Evolutionary conservation across 2,797 vertebrate species (phyloP).

Genomic region (Rhincodon typus): DNA sequence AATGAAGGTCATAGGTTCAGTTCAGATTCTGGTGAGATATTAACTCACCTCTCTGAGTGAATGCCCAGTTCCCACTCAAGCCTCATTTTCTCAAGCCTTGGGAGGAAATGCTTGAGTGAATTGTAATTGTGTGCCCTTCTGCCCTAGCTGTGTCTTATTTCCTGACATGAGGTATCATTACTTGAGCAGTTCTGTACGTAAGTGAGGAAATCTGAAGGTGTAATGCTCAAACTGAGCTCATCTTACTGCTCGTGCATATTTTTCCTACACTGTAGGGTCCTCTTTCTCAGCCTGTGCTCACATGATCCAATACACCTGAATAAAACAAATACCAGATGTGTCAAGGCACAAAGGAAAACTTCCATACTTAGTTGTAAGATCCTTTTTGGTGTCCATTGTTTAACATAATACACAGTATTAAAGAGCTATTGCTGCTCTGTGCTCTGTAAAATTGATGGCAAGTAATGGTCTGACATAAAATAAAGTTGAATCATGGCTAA

Average conservation of each 20-base stretch:
- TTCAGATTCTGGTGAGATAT: slow-evolving; percentile 38
- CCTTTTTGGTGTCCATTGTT: background rate
- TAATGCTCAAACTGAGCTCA: background rate
- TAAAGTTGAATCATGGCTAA: background rate
- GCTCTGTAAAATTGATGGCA: background rate
- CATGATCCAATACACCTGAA: background rate
- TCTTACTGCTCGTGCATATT: background rate
- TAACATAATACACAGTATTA: background rate
- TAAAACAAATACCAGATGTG: background rate
- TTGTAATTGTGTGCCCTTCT: slow-evolving; percentile 57
- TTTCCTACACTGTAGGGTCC: background rate
- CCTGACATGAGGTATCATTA: slow-evolving; percentile 41
- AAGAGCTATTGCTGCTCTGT: too few species aligned
- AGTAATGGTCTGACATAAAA: background rate
- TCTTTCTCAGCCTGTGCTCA: background rate
- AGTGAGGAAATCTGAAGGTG: background rate
- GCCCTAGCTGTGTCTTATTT: slow-evolving; percentile 53
- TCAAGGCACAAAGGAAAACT: background rate
- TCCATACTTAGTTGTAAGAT: background rate
- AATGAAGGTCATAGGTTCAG: background rate
- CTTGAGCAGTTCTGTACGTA: background rate
- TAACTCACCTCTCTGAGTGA: slow-evolving; percentile 46
- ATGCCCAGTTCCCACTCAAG: slow-evolving; percentile 49
- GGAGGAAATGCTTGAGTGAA: slow-evolving; percentile 51
- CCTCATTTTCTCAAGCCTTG: slow-evolving; percentile 52